Base-by-base conservation (phyloP, 2,888 invertebrate genomes). In the Rhagium mordax region DNA sequence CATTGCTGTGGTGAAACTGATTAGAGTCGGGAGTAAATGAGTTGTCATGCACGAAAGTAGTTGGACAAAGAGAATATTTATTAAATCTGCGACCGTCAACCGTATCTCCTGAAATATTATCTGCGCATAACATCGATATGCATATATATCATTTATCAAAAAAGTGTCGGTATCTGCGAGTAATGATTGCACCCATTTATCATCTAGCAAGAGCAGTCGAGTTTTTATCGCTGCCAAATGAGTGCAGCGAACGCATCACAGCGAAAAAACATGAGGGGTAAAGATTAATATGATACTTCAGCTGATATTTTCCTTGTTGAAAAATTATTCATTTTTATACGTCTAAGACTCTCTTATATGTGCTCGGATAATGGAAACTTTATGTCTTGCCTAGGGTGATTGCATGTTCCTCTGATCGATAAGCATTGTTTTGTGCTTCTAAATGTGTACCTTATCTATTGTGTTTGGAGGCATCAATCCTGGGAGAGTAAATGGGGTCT, bases 291-390 rank as follows among this genome's bases (percentile, higher is more conserved):
- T 48, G 21, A 57, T 57, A 57, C 57, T 67, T 57, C 57, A 33
- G 18, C 67, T 67, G 67, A 67, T 67, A 67, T 67, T 67, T 67
- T 67, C 57, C 33, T 57, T 57, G 67, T 47, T 67, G 67, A 67
- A 67, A 67, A 67, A 67, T 67, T 67, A 67, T 67, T 67, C 67
- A 57, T 67, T 67, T 67, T 67, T 67, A 41, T 55, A 67, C 47
- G 57, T 57, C 55, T 20, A 57, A 55, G 57, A 47, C 16, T 57
- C 41, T 55, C 57, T 67, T 67, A 67, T 67, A 6, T 57, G 41
- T 67, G 64, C 18, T 48, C 10, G 67, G 47, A 57, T 67, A 67
- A 67, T 67, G 67, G 67, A 67, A 67, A 67, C 21, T 67, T 67
- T 67, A 47, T 57, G 67, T 67, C 47, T 67, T 57, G 55, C 67